Percentiles rank a stretch among this genome's conserved stretches.
phyloP scores from a whole-genome alignment of 2,797 vertebrate species.

The Etheostoma nigrum region DNA sequence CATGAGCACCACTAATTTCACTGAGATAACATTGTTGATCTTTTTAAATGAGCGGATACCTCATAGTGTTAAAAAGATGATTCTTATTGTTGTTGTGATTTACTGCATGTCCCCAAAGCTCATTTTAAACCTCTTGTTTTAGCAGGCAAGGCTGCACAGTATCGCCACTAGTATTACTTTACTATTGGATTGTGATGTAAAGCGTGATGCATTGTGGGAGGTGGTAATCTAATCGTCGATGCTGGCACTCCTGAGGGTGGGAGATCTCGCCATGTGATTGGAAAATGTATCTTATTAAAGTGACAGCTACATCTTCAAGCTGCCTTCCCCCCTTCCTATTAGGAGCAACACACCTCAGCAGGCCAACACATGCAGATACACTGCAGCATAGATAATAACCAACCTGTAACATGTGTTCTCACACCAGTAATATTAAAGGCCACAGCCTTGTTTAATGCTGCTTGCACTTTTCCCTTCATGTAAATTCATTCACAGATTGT shows the following conservation, averaged over 20 bases:
- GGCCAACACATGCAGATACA: constrained; percentile 43
- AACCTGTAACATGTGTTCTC: constrained; percentile 38
- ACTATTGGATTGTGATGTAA: constrained; percentile 76
- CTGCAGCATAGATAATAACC: background rate
- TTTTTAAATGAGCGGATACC: constrained; percentile 33
- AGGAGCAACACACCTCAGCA: constrained; percentile 53
- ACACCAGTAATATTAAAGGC: background rate
- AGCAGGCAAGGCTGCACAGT: constrained; percentile 28
- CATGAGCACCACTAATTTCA: constrained; percentile 30
- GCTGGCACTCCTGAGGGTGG: constrained; percentile 72
- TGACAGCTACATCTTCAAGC: constrained; percentile 71
- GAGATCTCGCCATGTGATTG: constrained; percentile 74
- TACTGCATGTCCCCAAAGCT: constrained; percentile 43
- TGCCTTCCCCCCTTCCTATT: constrained; percentile 9
- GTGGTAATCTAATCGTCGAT: constrained; percentile 80
- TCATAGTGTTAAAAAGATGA: constrained; percentile 16
- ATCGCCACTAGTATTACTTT: constrained; percentile 30
- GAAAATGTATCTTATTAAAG: constrained; percentile 81
- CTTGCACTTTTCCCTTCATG: background rate
- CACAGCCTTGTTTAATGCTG: constrained; percentile 3
- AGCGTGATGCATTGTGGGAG: constrained; percentile 80
- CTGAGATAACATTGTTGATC: background rate
- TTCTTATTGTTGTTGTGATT: constrained; percentile 43
- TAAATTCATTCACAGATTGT: constrained; percentile 64
- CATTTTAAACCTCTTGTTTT: constrained; percentile 59